Evolutionary conservation across 2,797 vertebrate genomes (phyloP), one percentile per base, ranked within the genome.

Genomic region (Sebastes iracundus): DNA sequence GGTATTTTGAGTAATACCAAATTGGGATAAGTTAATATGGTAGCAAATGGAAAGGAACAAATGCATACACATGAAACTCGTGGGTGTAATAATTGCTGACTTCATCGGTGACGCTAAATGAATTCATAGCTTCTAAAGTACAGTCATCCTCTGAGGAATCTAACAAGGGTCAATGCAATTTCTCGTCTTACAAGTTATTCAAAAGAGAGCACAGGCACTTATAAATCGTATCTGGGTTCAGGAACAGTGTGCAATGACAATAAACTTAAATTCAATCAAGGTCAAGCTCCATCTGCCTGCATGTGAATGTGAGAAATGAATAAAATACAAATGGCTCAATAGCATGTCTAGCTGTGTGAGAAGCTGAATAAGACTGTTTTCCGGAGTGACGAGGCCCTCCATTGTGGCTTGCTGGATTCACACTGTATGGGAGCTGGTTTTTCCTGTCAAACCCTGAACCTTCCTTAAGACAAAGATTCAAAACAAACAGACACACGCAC

Each of bases 381-480:
- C 90, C 35, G 13, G 59, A 75, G 76, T 56, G 27, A 81, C 75
- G 28, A 30, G 73, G 76, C 71, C 59, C 79, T 93, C 76, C 80
- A 87, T 89, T 80, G 83, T 86, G 88, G 90, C 83, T 90, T 91
- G 75, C 87, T 90, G 87, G 85, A 93, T 87, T 73, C 58, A 78
- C 42, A 82, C 70, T 78, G 82, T 82, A 61, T 72, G 58, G 80
- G 84, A 95, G 94, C 94, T 92, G 94, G 94, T 96, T 96, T 95
- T 95, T 95, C 94, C 93, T 93, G 95, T 95, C 91, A 83, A 87
- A 91, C 93, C 69, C 75, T 75, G 64, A 83, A 81, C 79, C 88
- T 88, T 88, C 88, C 85, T 81, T 79, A 22, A 81, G 32, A 72
- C 32, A 67, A 23, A 68, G 56, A 71, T 78, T 75, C 16, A 42